Evolutionary conservation across 1,140 invertebrate genomes (phyloP).

Genomic region (Oreohelix idahoensis): DNA sequence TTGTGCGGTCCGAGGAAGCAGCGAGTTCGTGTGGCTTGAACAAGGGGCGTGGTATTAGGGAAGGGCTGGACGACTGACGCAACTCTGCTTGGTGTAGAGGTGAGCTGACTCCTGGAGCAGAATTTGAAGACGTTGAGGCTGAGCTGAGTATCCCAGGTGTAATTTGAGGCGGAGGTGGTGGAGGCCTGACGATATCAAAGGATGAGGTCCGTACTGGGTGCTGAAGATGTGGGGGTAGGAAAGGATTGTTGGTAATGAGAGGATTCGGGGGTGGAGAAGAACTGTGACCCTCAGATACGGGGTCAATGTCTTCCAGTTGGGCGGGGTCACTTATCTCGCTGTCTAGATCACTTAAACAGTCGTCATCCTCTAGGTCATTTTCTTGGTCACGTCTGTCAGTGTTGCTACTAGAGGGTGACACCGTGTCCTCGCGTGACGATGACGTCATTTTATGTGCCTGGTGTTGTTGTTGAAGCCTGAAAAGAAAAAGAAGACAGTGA

Average conservation of each 20-base stretch:
- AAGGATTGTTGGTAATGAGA: conserved; percentile 38
- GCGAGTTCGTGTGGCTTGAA: conserved; percentile 41
- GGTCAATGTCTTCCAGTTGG: conserved; percentile 37
- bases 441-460: conserved; percentile 31
- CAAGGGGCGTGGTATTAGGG: conserved; percentile 14
- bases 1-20: conserved; percentile 2
- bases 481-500: conserved; percentile 8
- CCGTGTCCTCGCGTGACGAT: conserved; percentile 33
- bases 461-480: conserved; percentile 38
- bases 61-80: not conserved
- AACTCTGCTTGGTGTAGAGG: not conserved
- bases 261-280: conserved; percentile 33
- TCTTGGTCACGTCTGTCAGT: conserved; percentile 33
- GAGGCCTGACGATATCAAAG: conserved; percentile 14
- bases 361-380: conserved; percentile 38
- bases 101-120: not conserved
- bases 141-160: not conserved
- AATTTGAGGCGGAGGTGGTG: conserved; percentile 12
- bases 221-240: conserved; percentile 39
- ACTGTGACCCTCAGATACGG: conserved; percentile 17
- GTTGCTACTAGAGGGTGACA: conserved; percentile 37
- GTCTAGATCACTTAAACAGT: conserved; percentile 37
- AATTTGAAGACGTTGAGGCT: conserved; percentile 6
- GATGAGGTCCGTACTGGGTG: conserved; percentile 27
- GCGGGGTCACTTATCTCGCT: conserved; percentile 38